Evolutionary conservation across 1,140 invertebrate genomes (phyloP).

Genomic region (Calycopis cecrops): DNA sequence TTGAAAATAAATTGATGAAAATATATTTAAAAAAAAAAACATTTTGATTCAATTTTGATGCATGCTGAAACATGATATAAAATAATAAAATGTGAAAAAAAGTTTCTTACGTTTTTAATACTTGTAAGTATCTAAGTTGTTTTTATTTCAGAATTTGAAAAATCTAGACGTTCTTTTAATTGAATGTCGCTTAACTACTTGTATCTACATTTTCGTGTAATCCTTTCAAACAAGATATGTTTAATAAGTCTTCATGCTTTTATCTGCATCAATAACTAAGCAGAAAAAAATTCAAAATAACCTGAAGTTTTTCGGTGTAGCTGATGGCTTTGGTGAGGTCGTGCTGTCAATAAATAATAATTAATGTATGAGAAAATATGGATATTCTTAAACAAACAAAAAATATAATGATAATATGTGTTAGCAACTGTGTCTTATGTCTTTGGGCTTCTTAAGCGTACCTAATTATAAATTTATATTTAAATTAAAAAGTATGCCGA

Average conservation of each 20-base stretch:
- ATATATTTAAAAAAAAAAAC: too few relatives aligned
- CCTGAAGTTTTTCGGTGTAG: slow-evolving; percentile 72
- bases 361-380: slow-evolving; percentile 49
- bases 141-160: not conserved
- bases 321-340: slow-evolving; percentile 72
- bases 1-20: too few relatives aligned
- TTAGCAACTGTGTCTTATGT: too few relatives aligned
- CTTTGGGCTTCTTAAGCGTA: too few relatives aligned
- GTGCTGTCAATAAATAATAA: slow-evolving; percentile 68
- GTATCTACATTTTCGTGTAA: not conserved
- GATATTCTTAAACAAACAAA: slow-evolving; percentile 36
- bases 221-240: too few relatives aligned
- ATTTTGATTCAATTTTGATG: too few relatives aligned
- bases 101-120: too few relatives aligned
- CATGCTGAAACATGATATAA: too few relatives aligned
- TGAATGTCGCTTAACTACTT: not conserved
- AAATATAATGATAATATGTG: slow-evolving; percentile 12
- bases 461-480: too few relatives aligned
- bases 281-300: slow-evolving; percentile 53
- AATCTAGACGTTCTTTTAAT: slow-evolving; percentile 12
- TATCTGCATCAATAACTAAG: slow-evolving; percentile 26
- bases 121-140: too few relatives aligned
- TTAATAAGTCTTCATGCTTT: slow-evolving; percentile 11
- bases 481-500: too few relatives aligned
- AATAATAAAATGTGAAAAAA: too few relatives aligned